Evolutionary conservation across 2,888 invertebrate species (phyloP).

Genomic region (Galeruca laticollis): DNA sequence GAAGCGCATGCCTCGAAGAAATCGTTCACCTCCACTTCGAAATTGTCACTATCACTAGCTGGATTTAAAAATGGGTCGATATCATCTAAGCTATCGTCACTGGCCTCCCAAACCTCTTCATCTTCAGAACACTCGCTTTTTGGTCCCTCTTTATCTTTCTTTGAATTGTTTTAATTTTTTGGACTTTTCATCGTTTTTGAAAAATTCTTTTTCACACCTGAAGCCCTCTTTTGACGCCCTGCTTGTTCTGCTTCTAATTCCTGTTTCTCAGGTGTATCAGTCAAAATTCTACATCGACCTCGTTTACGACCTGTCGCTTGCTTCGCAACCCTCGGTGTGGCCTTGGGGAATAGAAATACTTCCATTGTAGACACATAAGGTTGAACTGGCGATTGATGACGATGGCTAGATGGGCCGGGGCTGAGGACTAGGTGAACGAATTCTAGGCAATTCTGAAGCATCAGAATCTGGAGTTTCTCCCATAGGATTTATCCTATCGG

Average conservation of each 20-base stretch:
- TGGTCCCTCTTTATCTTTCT: background rate
- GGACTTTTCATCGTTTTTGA: background rate
- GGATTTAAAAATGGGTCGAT: background rate
- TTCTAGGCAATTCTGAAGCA: too few species aligned
- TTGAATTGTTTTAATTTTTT: background rate
- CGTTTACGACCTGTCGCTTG: too few species aligned
- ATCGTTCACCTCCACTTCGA: background rate
- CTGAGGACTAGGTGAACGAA: too few species aligned
- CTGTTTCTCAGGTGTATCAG: too few species aligned
- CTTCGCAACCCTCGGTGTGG: too few species aligned
- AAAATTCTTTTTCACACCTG: slow-evolving; percentile 1
- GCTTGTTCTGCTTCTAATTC: too few species aligned
- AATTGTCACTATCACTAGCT: background rate
- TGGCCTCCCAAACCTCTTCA: background rate
- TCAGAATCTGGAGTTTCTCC: too few species aligned
- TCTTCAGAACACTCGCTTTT: background rate
- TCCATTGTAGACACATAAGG: background rate
- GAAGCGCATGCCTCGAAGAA: background rate
- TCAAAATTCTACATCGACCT: too few species aligned
- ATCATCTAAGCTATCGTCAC: background rate
- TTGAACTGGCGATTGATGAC: background rate
- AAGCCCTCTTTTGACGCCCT: background rate
- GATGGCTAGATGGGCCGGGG: background rate
- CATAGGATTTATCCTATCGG: too few species aligned
- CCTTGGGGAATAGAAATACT: background rate